phyloP scores from a whole-genome alignment of 2,888 invertebrate genomes.

The Latrodectus elegans region DNA sequence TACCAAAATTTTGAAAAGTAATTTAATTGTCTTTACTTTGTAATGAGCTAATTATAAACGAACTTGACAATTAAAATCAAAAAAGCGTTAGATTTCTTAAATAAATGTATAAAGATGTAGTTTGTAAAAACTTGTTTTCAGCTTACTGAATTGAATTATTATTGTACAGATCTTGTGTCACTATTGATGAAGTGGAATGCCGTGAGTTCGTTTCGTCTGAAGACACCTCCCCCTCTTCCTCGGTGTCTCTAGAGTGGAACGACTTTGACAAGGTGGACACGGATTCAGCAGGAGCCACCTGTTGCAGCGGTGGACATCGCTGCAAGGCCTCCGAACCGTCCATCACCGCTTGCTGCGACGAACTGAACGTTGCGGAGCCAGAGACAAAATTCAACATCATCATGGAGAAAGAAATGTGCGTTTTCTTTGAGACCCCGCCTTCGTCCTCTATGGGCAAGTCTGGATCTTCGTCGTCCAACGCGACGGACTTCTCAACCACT shows the following conservation, averaged over 20 bases:
- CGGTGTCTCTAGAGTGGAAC: constrained; percentile 64
- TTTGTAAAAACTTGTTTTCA: too few relatives aligned
- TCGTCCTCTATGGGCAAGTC: constrained; percentile 64
- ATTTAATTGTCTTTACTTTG: too few relatives aligned
- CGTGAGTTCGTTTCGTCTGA: constrained; percentile 60
- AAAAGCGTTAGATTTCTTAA: too few relatives aligned
- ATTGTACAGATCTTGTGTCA: constrained; percentile 54
- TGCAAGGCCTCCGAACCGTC: constrained; percentile 16
- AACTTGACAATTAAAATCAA: too few relatives aligned
- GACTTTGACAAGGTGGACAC: constrained; percentile 63
- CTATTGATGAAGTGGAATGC: constrained; percentile 65
- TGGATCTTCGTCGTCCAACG: constrained; percentile 62
- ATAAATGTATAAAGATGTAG: too few relatives aligned
- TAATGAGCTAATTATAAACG: too few relatives aligned
- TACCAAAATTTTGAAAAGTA: too few relatives aligned
- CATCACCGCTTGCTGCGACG: constrained; percentile 31
- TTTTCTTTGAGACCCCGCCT: constrained; percentile 58
- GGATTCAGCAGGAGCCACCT: constrained; percentile 4
- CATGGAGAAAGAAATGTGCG: constrained; percentile 63
- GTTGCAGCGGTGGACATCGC: constrained; percentile 18
- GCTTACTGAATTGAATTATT: too few relatives aligned
- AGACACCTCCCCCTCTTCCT: constrained; percentile 63
- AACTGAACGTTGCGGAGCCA: constrained; percentile 55
- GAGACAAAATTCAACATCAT: constrained; percentile 59
- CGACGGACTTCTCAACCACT: constrained; percentile 60